phyloP scores from a whole-genome alignment of 2,888 invertebrate genomes.

The Chrysina gloriosa region DNA sequence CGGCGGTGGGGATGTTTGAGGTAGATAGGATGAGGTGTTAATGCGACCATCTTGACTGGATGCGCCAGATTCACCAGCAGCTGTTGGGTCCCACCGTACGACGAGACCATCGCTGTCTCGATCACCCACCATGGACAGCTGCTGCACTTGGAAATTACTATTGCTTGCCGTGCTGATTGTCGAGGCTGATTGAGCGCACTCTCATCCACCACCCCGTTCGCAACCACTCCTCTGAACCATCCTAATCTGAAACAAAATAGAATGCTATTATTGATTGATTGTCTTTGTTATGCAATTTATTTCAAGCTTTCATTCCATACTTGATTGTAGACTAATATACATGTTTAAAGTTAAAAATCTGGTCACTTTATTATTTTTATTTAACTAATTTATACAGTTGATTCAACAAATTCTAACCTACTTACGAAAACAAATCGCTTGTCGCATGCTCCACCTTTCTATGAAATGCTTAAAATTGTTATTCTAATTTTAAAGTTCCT shows the following conservation, averaged over 20 bases:
- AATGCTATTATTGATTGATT: neutral
- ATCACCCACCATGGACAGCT: slow-evolving; percentile 69
- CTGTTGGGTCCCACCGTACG: slow-evolving; percentile 71
- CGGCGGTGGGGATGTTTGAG: slow-evolving; percentile 64
- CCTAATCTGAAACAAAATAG: slow-evolving; percentile 56
- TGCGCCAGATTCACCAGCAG: slow-evolving; percentile 71
- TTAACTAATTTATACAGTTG: too few species aligned
- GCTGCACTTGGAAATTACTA: slow-evolving; percentile 62
- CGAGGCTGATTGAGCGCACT: slow-evolving; percentile 52
- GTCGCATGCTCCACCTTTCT: too few species aligned
- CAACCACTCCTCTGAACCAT: slow-evolving; percentile 57
- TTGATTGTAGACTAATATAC: too few species aligned
- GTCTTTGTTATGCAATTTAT: neutral
- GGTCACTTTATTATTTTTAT: too few species aligned
- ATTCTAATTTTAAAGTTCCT: too few species aligned
- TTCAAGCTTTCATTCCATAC: neutral
- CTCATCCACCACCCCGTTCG: slow-evolving; percentile 59
- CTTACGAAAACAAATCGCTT: too few species aligned
- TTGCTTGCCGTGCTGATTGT: slow-evolving; percentile 46
- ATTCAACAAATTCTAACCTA: too few species aligned
- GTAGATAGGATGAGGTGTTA: slow-evolving; percentile 54
- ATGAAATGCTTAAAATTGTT: too few species aligned
- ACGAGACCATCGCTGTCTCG: slow-evolving; percentile 74
- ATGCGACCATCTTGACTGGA: slow-evolving; percentile 66
- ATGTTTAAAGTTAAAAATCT: too few species aligned